Percentiles rank a stretch among this genome's conserved stretches.
These are phyloP conservation scores for Torymus auratus DNA, from an alignment of 2,888 invertebrate species.

Conservation along the genomic window DNA sequence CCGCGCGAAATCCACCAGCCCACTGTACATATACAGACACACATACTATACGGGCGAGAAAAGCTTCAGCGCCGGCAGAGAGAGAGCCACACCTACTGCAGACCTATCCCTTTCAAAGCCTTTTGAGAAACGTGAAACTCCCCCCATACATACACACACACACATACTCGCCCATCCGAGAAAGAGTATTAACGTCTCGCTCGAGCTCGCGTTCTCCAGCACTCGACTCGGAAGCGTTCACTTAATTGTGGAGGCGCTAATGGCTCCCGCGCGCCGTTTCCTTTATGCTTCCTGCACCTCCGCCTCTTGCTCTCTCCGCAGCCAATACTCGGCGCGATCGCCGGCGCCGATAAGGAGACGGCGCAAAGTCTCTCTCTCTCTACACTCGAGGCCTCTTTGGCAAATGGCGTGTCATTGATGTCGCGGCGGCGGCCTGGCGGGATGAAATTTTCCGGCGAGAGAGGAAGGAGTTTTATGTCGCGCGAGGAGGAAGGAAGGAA, in stretches of 20 bases:
- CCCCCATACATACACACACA: background rate
- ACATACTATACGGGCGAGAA: slow-evolving; percentile 1
- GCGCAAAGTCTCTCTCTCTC: too few species aligned
- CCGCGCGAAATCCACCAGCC: background rate
- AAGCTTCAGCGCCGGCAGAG: background rate
- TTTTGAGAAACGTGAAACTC: slow-evolving; percentile 52
- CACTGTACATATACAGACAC: background rate
- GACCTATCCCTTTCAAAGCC: slow-evolving; percentile 52
- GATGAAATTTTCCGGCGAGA: slow-evolving; percentile 30
- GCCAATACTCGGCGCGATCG: slow-evolving; percentile 35
- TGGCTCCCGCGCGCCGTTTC: slow-evolving; percentile 60
- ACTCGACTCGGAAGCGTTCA: slow-evolving; percentile 63
- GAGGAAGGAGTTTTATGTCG: too few species aligned
- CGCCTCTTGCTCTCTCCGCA: slow-evolving; percentile 38
- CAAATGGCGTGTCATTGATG: slow-evolving; percentile 67
- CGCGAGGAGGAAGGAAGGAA: too few species aligned
- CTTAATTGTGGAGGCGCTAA: slow-evolving; percentile 71
- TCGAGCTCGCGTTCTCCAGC: background rate
- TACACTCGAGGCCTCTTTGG: slow-evolving; percentile 47
- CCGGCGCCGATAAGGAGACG: slow-evolving; percentile 17
- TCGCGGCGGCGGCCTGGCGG: slow-evolving; percentile 48
- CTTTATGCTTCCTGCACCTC: slow-evolving; percentile 45
- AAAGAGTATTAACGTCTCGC: slow-evolving; percentile 22
- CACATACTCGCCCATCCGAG: background rate
- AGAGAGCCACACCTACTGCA: slow-evolving; percentile 2